Conservation (phyloP, 1,140 invertebrate species). For the Drosophila pseudoananassae region DNA sequence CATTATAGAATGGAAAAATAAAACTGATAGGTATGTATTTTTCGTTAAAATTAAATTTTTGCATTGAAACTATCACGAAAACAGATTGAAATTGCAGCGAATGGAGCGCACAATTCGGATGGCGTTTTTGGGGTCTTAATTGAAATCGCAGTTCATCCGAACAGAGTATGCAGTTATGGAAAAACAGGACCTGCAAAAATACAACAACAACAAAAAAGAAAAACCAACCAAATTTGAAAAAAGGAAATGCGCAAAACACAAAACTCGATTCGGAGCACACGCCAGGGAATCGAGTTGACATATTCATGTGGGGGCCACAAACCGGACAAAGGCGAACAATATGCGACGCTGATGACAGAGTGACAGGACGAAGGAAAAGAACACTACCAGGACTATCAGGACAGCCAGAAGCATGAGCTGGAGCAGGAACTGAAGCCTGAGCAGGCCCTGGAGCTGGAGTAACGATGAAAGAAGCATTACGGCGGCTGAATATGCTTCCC, state of each 20-base stretch:
- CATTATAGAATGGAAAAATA: no score
- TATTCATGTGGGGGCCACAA: conserved; percentile 39
- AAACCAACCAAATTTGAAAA: background rate
- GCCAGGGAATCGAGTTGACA: conserved; percentile 49
- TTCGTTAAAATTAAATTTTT: background rate
- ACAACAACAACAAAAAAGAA: no score
- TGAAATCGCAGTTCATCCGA: conserved; percentile 42
- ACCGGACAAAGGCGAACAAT: conserved; percentile 52
- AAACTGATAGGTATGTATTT: background rate
- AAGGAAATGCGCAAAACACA: conserved; percentile 19
- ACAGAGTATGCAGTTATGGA: conserved; percentile 6
- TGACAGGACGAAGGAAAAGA: conserved; percentile 41
- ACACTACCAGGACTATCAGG: conserved; percentile 4
- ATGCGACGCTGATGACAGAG: conserved; percentile 53
- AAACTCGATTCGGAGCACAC: conserved; percentile 22
- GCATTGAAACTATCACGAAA: background rate
- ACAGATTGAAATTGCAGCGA: conserved; percentile 1
- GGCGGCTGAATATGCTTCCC: conserved; percentile 52
- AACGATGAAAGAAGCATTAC: conserved; percentile 72
- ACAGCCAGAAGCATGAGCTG: conserved; percentile 1
- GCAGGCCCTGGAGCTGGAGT: conserved; percentile 17
- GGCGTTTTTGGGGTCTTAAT: conserved; percentile 26
- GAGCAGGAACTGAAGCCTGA: conserved; percentile 10
- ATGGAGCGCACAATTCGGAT: conserved; percentile 3
- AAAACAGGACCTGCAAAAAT: conserved; percentile 11